A percentile compares a stretch with the other conserved stretches of the same genome.
Evolutionary conservation across 2,888 invertebrate species (phyloP).

Genomic region (Clusia tigrina): DNA sequence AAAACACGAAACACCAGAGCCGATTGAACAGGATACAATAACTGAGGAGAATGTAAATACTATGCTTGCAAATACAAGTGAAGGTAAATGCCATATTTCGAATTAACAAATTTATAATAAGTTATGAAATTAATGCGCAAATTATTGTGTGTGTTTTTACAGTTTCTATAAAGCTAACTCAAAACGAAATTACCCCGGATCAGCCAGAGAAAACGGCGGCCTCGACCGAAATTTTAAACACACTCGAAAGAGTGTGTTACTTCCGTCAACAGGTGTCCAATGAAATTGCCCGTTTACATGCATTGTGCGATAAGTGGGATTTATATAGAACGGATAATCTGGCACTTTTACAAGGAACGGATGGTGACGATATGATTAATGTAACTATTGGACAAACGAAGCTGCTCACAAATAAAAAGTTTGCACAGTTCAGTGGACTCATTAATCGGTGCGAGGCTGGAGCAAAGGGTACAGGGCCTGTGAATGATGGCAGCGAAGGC

Average conservation of each 20-base stretch:
- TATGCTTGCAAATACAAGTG: too few relatives aligned
- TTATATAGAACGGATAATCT: conserved; percentile 50
- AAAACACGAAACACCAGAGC: too few relatives aligned
- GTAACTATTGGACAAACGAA: conserved; percentile 79
- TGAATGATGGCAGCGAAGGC: conserved; percentile 48
- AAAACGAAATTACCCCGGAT: too few relatives aligned
- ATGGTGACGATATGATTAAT: conserved; percentile 68
- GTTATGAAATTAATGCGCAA: too few relatives aligned
- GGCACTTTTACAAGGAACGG: conserved; percentile 56
- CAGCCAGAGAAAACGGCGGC: too few relatives aligned
- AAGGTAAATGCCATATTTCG: too few relatives aligned
- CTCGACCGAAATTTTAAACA: too few relatives aligned
- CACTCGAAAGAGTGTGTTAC: conserved; percentile 52
- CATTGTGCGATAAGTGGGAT: conserved; percentile 66
- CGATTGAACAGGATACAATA: too few relatives aligned
- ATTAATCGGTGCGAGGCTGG: conserved; percentile 63
- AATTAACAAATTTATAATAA: too few relatives aligned
- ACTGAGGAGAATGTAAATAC: too few relatives aligned
- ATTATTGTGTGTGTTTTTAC: too few relatives aligned
- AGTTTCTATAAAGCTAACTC: too few relatives aligned
- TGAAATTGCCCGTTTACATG: conserved; percentile 65
- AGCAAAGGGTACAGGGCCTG: conserved; percentile 35
- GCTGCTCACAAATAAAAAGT: conserved; percentile 76
- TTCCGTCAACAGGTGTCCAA: conserved; percentile 60
- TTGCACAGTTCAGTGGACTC: conserved; percentile 73